Base-by-base conservation (phyloP, 2,113 vertebrate genomes). In the Taurulus bubalis region DNA sequence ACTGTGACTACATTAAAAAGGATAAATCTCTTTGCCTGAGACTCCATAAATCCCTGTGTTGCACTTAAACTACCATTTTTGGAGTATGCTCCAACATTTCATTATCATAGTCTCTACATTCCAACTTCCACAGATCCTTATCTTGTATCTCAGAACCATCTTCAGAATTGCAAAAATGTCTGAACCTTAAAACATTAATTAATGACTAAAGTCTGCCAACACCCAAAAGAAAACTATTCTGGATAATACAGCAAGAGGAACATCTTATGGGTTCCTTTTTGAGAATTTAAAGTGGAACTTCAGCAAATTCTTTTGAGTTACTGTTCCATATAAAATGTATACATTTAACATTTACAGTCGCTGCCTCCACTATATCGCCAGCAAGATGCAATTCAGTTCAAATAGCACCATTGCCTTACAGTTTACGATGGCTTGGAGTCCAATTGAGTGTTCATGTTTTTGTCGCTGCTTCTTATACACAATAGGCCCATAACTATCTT, bases 101-200 rank as follows among this genome's bases (percentile, higher is more conserved):
- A 85, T 84, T 67, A 51, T 89, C 82, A 89, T 71, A 60, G 70
- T 76, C 47, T 38, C 58, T 40, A 34, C 45, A 24, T 71, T 84
- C 26, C 69, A 79, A 85, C 74, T 82, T 78, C 38, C 67, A 77
- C 70, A 71, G 74, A 73, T 18, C 40, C 14, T 3, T 30, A 60
- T n/a, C 71, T 77, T 74, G 38, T 85, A 77, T 69, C 70, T 84
- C 63, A 71, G 58, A 76, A 82, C 74, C 60, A 77, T 79, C 63
- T 71, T 58, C 69, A 49, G 47, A 84, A 89, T 79, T 49, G 11
- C 80, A 82, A 85, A 73, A 88, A 76, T 69, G 82, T 80, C 85
- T 68, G 24, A 79, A 42, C 20, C 2, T 77, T 82, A 83, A 88
- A 75, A 84, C 84, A 71, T 40, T n/a, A 66, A 59, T 84, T 77